Evolutionary conservation across 2,797 vertebrate species (phyloP), one percentile per base, ranked within the genome.

Genomic region (Sorex maritimensis): DNA sequence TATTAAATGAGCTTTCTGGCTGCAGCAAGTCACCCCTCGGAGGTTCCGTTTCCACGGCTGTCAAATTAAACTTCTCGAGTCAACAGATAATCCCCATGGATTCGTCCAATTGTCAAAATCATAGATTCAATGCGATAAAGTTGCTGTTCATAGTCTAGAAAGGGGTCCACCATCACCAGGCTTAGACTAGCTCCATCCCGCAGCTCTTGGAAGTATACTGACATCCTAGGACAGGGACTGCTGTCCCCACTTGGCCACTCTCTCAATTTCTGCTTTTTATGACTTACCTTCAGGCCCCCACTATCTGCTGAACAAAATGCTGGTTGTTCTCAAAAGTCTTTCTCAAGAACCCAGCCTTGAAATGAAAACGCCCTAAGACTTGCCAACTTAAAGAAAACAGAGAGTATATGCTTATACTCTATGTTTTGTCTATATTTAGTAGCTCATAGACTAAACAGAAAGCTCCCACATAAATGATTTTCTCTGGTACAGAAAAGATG

Each of bases 361-460:
- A 55, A 92, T 58, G 65, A 85, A 92, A 52, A 78, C 13, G 81
- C 91, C 34, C 58, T 14, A 2, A 68, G 34, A 84, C 84, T 77
- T 84, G 10, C 34, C 26, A 75, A 72, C 55, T 74, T 65, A 81
- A 23, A 30, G 34, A 68, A 94, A 88, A 86, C 28, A 80, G 49
- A 63, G 24, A 87, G n/a, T n/a, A 34, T 73, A 81, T 52, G 28
- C 65, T n/a, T n/a, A 67, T 67, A 67, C 34, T 17, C n/a, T 61
- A 61, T 61, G 58, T 61, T 61, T 61, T 4, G 6, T 61, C 38
- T 55, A 84, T 78, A 84, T 84, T 91, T 86, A 82, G 55, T 49
- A 84, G 17, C 75, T 93, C 30, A 13, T 58, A 94, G 15, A 81
- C 55, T 28, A 93, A 92, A 87, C 44, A 90, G 41, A 91, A 88